Evolutionary conservation across 2,888 invertebrate species (phyloP).

Genomic region (Pollenia amentaria): DNA sequence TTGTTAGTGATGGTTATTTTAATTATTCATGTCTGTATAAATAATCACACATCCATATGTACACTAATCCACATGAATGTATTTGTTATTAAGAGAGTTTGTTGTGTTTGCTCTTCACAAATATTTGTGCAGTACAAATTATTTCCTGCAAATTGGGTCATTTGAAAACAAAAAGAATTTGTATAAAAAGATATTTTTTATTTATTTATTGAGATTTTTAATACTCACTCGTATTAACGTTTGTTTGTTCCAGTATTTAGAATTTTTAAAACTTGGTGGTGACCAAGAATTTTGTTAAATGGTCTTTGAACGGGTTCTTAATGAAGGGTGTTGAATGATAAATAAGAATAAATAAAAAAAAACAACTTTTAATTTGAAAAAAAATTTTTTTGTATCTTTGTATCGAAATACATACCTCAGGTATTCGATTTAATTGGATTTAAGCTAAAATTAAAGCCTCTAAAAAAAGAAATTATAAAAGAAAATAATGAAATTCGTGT

Average conservation of each 20-base stretch:
- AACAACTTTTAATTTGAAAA: no score
- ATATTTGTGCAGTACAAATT: not conserved
- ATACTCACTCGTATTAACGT: not conserved
- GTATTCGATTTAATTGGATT: not conserved
- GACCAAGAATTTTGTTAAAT: not conserved
- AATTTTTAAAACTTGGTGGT: not conserved
- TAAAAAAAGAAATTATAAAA: not conserved
- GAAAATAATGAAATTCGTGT: not conserved
- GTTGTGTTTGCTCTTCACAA: not conserved
- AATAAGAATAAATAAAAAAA: not conserved
- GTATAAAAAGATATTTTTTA: not conserved
- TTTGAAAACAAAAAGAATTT: slow-evolving; percentile 8
- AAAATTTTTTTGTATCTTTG: slow-evolving; percentile 14
- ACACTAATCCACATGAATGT: no score
- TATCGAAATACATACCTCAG: slow-evolving; percentile 10
- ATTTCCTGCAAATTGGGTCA: slow-evolving; percentile 21
- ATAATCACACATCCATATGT: no score
- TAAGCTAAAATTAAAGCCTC: slow-evolving; percentile 6
- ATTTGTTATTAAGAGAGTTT: not conserved
- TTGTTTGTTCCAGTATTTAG: not conserved
- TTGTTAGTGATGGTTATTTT: not conserved
- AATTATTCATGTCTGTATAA: slow-evolving; percentile 16
- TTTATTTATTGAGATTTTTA: not conserved
- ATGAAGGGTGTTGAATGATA: not conserved
- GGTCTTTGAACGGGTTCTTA: not conserved